Evolutionary conservation across 2,113 vertebrate genomes (phyloP).

Genomic region (Neofelis nebulosa): DNA sequence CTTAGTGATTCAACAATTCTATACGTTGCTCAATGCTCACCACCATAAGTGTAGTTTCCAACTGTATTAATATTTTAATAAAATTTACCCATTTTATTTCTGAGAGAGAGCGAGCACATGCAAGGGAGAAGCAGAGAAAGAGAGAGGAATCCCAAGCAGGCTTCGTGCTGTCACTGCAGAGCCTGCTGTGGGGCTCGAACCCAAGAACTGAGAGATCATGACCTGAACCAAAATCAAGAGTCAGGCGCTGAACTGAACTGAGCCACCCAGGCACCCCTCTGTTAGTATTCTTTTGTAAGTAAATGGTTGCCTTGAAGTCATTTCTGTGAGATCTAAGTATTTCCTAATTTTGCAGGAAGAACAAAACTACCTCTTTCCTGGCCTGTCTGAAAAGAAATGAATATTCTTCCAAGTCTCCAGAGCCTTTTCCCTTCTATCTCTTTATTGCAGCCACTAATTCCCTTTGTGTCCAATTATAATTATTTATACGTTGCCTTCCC

Average conservation of each 20-base stretch:
- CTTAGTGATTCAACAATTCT: not conserved
- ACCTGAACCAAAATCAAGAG: too few relatives aligned
- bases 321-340: constrained; percentile 12
- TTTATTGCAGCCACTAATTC: constrained; percentile 18
- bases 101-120: too few relatives aligned
- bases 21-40: not conserved
- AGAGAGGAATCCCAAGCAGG: too few relatives aligned
- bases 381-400: not conserved
- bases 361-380: not conserved
- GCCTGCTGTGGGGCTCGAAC: too few relatives aligned
- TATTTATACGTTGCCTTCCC: not conserved
- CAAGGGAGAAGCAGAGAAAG: too few relatives aligned
- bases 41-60: not conserved
- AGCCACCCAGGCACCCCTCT: not conserved
- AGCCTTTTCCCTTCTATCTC: not conserved
- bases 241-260: too few relatives aligned
- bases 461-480: constrained; percentile 25
- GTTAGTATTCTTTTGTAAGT: not conserved
- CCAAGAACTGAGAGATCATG: too few relatives aligned
- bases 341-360: constrained; percentile 31
- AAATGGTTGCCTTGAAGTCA: not conserved
- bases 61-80: not conserved
- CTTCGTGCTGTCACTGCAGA: too few relatives aligned
- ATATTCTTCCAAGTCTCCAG: not conserved
- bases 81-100: too few relatives aligned